These are phyloP conservation scores for Drosophila pegasa DNA, from an alignment of 2,888 invertebrate genomes.

Conservation along the genomic window DNA sequence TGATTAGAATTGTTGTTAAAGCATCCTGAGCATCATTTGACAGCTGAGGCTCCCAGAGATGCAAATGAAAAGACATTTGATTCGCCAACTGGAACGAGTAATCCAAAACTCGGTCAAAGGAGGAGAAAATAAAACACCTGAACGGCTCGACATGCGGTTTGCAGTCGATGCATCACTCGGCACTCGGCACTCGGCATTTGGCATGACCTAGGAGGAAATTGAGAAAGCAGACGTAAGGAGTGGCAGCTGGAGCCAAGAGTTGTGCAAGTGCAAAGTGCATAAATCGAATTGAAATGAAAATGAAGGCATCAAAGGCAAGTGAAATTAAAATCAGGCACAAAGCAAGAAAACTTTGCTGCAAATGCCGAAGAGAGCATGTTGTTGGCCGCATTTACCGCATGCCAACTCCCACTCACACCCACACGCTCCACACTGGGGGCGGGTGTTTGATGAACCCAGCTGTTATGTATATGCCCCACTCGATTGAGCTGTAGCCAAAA, in stretches of 20 bases:
- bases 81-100: slow-evolving; percentile 21
- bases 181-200: slow-evolving; percentile 1
- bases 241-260: slow-evolving; percentile 8
- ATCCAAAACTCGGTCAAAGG: slow-evolving; percentile 33
- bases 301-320: slow-evolving; percentile 55
- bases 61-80: slow-evolving; percentile 42
- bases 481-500: slow-evolving; percentile 33
- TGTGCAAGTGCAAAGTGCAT: slow-evolving; percentile 42
- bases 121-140: slow-evolving; percentile 14
- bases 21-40: slow-evolving; percentile 5
- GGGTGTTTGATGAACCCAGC: slow-evolving; percentile 30
- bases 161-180: slow-evolving; percentile 19
- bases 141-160: slow-evolving; percentile 12
- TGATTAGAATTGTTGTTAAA: slow-evolving; percentile 43
- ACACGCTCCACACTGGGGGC: background rate
- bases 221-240: background rate
- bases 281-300: slow-evolving; percentile 61
- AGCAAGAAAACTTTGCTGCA: slow-evolving; percentile 18
- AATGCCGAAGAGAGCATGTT: slow-evolving; percentile 10
- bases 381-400: slow-evolving; percentile 43
- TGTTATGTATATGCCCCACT: slow-evolving; percentile 33
- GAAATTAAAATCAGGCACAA: slow-evolving; percentile 54
- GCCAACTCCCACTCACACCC: background rate
- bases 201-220: slow-evolving; percentile 1
- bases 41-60: slow-evolving; percentile 26